phyloP scores from a whole-genome alignment of 2,888 invertebrate species.

The Dolichomitus sp. region DNA sequence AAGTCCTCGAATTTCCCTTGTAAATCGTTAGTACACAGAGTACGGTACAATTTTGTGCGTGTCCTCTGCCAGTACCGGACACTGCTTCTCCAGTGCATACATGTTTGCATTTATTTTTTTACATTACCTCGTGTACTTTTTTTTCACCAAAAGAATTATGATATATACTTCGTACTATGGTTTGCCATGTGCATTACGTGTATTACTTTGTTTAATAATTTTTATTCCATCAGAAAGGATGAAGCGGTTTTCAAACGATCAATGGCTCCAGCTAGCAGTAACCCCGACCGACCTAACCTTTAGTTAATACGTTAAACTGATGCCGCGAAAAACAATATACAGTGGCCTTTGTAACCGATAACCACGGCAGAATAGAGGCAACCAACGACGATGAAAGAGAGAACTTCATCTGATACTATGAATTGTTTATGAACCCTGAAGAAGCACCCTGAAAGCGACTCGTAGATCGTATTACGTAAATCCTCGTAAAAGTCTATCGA shows the following conservation, averaged over 20 bases:
- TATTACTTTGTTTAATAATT: not conserved
- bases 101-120: constrained; percentile 39
- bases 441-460: constrained; percentile 12
- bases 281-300: not conserved
- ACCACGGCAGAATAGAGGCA: not conserved
- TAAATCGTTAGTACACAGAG: constrained; percentile 64
- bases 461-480: constrained; percentile 29
- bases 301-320: not conserved
- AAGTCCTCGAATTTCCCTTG: constrained; percentile 68
- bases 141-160: not conserved
- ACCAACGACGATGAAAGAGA: not conserved
- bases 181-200: not conserved
- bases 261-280: not conserved
- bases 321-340: not conserved
- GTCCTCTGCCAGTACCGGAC: constrained; percentile 45
- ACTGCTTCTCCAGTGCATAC: constrained; percentile 44
- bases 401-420: constrained; percentile 24
- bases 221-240: no score
- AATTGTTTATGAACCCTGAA: constrained; percentile 40
- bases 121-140: not conserved
- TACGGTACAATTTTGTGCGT: constrained; percentile 54
- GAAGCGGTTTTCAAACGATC: not conserved
- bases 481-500: constrained; percentile 30
- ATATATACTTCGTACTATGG: not conserved
- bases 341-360: not conserved